Conservation (phyloP, 1,140 invertebrate genomes). For the Delia radicum region DNA sequence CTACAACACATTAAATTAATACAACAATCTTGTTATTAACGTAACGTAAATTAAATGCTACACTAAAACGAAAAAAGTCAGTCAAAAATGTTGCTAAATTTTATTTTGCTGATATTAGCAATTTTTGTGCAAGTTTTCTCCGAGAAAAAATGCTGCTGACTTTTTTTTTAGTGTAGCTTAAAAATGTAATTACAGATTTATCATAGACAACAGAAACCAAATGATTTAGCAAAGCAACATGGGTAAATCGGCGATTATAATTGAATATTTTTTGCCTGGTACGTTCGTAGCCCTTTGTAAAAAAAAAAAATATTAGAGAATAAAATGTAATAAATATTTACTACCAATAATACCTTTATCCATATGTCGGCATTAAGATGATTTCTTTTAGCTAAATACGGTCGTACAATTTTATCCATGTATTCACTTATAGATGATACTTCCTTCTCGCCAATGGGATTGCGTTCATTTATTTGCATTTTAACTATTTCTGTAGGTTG, state of each 20-base stretch:
- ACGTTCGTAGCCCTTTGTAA: conserved; percentile 42
- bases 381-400: conserved; percentile 36
- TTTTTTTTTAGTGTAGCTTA: no score
- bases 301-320: conserved; percentile 26
- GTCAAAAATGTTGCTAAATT: no score
- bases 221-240: conserved; percentile 46
- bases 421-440: conserved; percentile 38
- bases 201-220: conserved; percentile 44
- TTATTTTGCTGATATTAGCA: no score
- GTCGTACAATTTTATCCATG: conserved; percentile 44
- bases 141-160: no score
- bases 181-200: conserved; percentile 34
- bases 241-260: conserved; percentile 44
- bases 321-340: conserved; percentile 30
- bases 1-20: no score
- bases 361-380: conserved; percentile 33
- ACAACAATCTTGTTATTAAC: no score
- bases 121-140: no score
- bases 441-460: conserved; percentile 39
- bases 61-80: no score
- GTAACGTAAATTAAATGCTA: no score
- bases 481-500: conserved; percentile 39
- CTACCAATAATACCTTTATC: conserved; percentile 37
- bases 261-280: conserved; percentile 50
- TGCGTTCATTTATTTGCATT: conserved; percentile 41